Base-by-base conservation (phyloP, 2,888 invertebrate species). In the Peribatodes rhomboidaria region DNA sequence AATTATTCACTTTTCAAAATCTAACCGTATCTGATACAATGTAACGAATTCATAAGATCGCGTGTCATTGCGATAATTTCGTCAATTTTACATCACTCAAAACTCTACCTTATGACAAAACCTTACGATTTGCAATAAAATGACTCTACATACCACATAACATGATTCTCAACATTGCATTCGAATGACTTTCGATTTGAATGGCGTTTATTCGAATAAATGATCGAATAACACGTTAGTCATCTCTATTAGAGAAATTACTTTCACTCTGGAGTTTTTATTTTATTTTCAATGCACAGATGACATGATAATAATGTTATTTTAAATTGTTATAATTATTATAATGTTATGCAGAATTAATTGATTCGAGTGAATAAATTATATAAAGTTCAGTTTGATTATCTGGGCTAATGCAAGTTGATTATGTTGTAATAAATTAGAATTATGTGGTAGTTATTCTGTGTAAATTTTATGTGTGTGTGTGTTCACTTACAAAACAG, bases 181-280 rank as follows among this genome's bases (percentile, higher is more conserved):
- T 58, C 46, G 44, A 70, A 72, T 72, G 69, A 67, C 80, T 85
- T 85, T 83, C 81, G 75, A 79, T 81, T 78, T 72, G 74, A 68
- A 70, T 57, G 47, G 69, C 68, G 74, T 78, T 77, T 69, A 79
- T 77, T 76, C 65, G 50, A 55, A 69, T 77, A 82, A 87, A 87
- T 78, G 86, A 82, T 84, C 79, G 80, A 71, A 85, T 85, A 83
- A 84, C 85, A 83, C 86, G 85, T 80, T 65, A 60, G 65, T 80
- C 76, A 78, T 81, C 60, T 81, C 79, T 79, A 76, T 75, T 74
- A 68, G 79, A 74, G 78, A 80, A 75, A 78, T 77, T 75, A 77
- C 87, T 87, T 87, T 87, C 87, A 79, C 87, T 83, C 78, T 79
- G 78, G 77, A 77, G 22, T 61, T 63, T 69, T 60, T 39, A 57